Evolutionary conservation across 1,140 invertebrate genomes (phyloP), one percentile per base, ranked within the genome.

Genomic region (Platorchestia sp.): DNA sequence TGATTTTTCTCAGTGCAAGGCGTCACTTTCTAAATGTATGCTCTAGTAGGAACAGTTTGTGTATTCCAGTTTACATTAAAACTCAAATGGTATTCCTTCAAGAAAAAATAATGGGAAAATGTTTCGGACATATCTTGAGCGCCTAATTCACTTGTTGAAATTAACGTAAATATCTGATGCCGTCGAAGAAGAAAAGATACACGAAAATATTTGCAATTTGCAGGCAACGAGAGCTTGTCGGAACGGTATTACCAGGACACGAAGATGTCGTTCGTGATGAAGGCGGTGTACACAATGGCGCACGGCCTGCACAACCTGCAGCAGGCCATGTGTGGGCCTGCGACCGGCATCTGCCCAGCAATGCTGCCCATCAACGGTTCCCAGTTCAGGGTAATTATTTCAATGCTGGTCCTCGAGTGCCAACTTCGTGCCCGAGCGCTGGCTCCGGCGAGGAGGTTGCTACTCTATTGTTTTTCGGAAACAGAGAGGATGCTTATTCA

Each of bases 201-300:
- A 75, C 53, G 53, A 86, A 36, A 86, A 86, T 41, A 19, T 0
- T 51, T 16, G n/a, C n/a, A 96, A 95, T 96, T 95, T 96, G 44
- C 97, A 97, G 98, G 97, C 10, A 97, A 97, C 44, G 97, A 98
- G 97, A 97, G 97, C 53, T 96, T 98, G 43, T 96, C 96, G 40
- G 97, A 97, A 16, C 97, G 97, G 19, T 98, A 98, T 96, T 97
- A 97, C 95, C 98, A 98, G 96, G 98, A 98, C 97, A 98, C 98
- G 0, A 98, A 98, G 97, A 97, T 98, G 97, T 98, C 98, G 59
- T 98, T 98, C 97, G 98, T 98, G 5, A 98, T 98, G 96, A 98
- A 98, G 97, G 98, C 98, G 0, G 98, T 98, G 6, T 98, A 98
- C 96, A 98, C 98, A 0, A 97, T 98, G 97, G 98, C 98, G 10